Evolutionary conservation across 2,797 vertebrate species (phyloP).

Genomic region (Danio tinwini): DNA sequence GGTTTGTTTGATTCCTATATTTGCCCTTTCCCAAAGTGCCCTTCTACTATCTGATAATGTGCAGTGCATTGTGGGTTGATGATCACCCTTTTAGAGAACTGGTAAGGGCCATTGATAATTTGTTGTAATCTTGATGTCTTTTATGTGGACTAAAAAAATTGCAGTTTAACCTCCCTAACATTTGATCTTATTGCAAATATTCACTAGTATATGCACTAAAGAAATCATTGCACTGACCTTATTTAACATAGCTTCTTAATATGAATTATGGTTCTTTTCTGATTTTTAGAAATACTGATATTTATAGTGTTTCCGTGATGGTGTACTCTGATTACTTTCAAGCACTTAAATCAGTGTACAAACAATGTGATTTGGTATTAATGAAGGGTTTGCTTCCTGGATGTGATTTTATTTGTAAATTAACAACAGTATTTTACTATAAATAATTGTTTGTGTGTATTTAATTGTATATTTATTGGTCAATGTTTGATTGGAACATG

Average conservation of each 20-base stretch:
- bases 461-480: background rate
- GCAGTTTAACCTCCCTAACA: background rate
- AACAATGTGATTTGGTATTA: background rate
- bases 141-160: constrained; percentile 5
- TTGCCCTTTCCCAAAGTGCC: constrained; percentile 43
- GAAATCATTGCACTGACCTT: background rate
- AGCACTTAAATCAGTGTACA: background rate
- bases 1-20: constrained; percentile 30
- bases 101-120: constrained; percentile 48
- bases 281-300: background rate
- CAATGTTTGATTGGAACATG: background rate
- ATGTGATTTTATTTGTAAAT: background rate
- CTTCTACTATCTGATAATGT: constrained; percentile 42
- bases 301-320: background rate
- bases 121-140: constrained; percentile 39
- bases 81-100: constrained; percentile 46
- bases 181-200: background rate
- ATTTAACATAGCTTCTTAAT: no score
- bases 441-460: no score
- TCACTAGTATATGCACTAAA: background rate
- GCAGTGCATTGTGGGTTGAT: constrained; percentile 54
- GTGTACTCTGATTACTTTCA: background rate
- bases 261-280: background rate
- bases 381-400: background rate
- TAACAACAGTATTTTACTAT: background rate